Base-by-base conservation (phyloP, 2,888 invertebrate genomes). In the Imbricaverruca yamaguchii region DNA sequence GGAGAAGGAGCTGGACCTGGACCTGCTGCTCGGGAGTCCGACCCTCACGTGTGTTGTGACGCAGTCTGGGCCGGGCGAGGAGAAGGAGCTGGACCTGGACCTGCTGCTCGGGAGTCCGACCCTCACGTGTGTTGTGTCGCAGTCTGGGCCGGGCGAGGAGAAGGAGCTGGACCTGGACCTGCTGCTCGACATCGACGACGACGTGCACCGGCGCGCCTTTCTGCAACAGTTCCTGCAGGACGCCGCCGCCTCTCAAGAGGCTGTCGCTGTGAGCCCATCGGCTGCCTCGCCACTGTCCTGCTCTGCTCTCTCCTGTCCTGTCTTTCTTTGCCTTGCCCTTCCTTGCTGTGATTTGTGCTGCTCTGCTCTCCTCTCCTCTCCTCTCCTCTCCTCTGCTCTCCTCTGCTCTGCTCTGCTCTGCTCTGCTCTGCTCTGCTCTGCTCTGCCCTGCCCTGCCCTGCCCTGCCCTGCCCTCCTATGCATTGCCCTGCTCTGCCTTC, bases 131-230 rank as follows among this genome's bases (percentile, higher is more conserved):
- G 4, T 10, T 9, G 23, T 67, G 67, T 23, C 25, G 74, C 53
- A 74, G 8, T 10, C 74, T 18, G 18, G 18, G 13, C 8, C 74
- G 1, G 74, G 18, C 23, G 81, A 81, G 23, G 81, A 81, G 82
- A 94, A 96, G 85, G 96, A 96, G 88, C 93, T 97, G 85, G 97
- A 97, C 89, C 92, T 97, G 87, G 97, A 97, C 89, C 96, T 97
- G 90, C 91, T 97, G 85, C 91, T 97, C 85, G 96, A 97, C 89
- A 93, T 97, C 93, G 96, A 97, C 88, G 93, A 92, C 86, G 96
- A 96, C 87, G 92, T 92, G 84, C 92, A 92, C 86, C 92, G 96
- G 88, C 92, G 93, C 89, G 90, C 86, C 82, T 88, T 83, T 74
- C 80, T 83, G 63, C 81, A 82, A 81, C 81, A 83, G 53, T 80